Base-by-base conservation (phyloP, 1,140 invertebrate genomes). In the Sarcophaga peregrina region DNA sequence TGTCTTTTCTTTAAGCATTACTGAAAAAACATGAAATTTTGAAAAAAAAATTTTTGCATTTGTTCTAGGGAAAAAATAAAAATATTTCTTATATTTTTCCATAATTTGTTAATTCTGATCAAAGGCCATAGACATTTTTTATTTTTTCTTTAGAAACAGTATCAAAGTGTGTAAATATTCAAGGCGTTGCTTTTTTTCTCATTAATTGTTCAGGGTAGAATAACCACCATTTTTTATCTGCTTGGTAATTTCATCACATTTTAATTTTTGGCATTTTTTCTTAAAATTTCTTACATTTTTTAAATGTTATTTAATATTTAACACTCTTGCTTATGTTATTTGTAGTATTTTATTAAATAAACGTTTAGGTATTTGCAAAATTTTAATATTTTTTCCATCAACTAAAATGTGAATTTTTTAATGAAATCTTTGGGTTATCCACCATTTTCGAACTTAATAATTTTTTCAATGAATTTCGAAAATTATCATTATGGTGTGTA, bases 1-100 rank as follows among this genome's bases (percentile, higher is more conserved):
- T 83, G 62, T 78, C 76, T 68, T 78, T 68, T 68, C 62, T 68
- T 68, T 68, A 68, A 68, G 80, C 45, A 62, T 78, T 48, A 52
- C n/a, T 68, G 17, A 78, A 78, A 76, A 76, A 78, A 78, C 75
- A 83, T 58, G 58, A 73, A 62, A 68, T 68, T 47, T 72, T 46
- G 46, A 8, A 72, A 62, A 83, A 80, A 73, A 83, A 80, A 73
- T 72, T 37, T 52, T 37, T 10, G 37, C 10, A 68, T 52, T 82
- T 62, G 74, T 37, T 7, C n/a, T 45, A 37, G 25, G 74, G 54
- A 45, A 45, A 20, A 58, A 82, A 68, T 47, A 45, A 20, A 58
- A 78, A 68, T 47, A 25, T 68, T 48, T 47, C 25, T 48, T 10
- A 50, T 78, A 52, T 25, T 78, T 78, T 78, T n/a, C 47, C n/a